Evolutionary conservation across 2,797 vertebrate species (phyloP), one percentile per base, ranked within the genome.

Genomic region (Hybognathus amarus): DNA sequence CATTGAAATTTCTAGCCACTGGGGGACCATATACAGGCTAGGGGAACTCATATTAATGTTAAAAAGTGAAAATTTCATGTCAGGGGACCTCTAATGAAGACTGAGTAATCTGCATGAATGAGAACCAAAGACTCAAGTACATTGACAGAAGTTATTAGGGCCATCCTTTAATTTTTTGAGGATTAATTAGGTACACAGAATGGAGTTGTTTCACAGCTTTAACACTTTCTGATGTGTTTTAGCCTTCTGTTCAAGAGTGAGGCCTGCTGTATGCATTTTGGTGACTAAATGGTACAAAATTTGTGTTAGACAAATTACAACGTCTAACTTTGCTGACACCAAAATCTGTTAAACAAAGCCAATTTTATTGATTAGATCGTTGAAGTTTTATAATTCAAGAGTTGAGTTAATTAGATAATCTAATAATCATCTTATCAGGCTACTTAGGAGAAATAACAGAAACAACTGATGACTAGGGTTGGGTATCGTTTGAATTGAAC

Each of bases 71-170:
- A 2, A 33, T 33, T 33, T 33, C 30, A 33, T 33, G 30, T 33
- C 30, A 33, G 2, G 30, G 30, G 30, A 2, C 30, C 30, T 33
- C 4, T 33, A 33, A 33, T 33, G 30, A 33, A 33, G 30, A 33
- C 30, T 33, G 30, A 2, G 30, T n/a, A n/a, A 33, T 33, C 30
- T 2, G 30, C 4, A 33, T 33, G 30, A 30, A 30, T 80, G 67
- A 54, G 22, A 67, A 40, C 22, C 5, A 2, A 69, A 54, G 7
- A 30, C 67, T 45, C 11, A n/a, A 54, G 36, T 9, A 33, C 11
- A 70, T 2, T 20, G 36, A 80, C n/a, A 70, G 78, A 80, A 27
- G 22, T 15, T 56, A 80, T 73, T 73, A 81, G 50, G 27, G 9
- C 20, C 20, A 24, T 80, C 15, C 20, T 20, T 40, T 30, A 40